phyloP scores from a whole-genome alignment of 2,113 vertebrate genomes.

The Pluvialis apricaria region DNA sequence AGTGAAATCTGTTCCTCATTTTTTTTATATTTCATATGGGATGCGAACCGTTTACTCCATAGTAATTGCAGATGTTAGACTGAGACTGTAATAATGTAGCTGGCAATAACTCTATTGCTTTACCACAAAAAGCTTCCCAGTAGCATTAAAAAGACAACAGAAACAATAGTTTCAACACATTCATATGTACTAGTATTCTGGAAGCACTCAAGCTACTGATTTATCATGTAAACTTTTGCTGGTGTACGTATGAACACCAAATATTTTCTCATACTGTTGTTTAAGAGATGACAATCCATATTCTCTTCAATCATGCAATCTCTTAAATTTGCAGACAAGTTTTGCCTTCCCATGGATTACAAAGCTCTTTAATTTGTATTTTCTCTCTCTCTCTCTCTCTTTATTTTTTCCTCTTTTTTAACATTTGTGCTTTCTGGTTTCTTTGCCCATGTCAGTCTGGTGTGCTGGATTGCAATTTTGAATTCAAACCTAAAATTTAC shows the following conservation, averaged over 20 bases:
- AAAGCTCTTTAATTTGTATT: background rate
- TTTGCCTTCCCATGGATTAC: background rate
- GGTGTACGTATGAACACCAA: constrained; percentile 20
- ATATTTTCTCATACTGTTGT: constrained; percentile 46
- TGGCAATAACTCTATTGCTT: constrained; percentile 53
- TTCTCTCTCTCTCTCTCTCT: background rate
- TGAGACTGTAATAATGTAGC: constrained; percentile 55
- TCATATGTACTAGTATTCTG: constrained; percentile 46
- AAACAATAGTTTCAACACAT: constrained; percentile 71
- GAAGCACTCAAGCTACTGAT: constrained; percentile 68
- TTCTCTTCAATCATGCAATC: background rate
- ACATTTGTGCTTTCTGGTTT: background rate
- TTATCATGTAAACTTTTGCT: constrained; percentile 66
- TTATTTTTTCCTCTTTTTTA: background rate
- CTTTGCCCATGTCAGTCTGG: background rate
- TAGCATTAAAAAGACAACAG: constrained; percentile 73
- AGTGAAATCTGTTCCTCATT: constrained; percentile 66
- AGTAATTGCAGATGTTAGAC: constrained; percentile 70
- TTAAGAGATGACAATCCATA: background rate
- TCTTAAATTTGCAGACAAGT: background rate
- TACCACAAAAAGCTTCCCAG: constrained; percentile 68
- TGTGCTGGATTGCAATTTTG: background rate
- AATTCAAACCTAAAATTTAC: background rate
- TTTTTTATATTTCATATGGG: constrained; percentile 67
- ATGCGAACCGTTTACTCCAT: constrained; percentile 57